Evolutionary conservation across 2,888 invertebrate genomes (phyloP).

Genomic region (Tricholauxania praeusta): DNA sequence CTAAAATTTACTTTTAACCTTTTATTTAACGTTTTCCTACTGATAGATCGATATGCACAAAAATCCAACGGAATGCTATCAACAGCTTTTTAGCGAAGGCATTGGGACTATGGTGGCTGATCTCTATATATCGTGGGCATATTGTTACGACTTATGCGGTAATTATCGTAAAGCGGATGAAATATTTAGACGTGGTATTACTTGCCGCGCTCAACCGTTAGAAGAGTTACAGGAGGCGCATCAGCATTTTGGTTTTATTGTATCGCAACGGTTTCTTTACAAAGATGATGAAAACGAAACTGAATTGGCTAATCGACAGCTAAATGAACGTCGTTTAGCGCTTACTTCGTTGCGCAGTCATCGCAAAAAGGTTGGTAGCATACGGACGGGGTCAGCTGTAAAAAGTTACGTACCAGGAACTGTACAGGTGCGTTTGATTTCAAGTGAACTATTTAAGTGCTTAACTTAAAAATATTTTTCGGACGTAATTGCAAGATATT

Average conservation of each 20-base stretch:
- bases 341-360: constrained; percentile 80
- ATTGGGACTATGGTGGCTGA: constrained; percentile 86
- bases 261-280: constrained; percentile 63
- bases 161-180: constrained; percentile 87
- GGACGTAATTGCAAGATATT: not conserved
- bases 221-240: constrained; percentile 82
- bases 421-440: constrained; percentile 53
- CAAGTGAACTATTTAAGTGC: not conserved
- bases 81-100: constrained; percentile 82
- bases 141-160: constrained; percentile 83
- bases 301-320: constrained; percentile 72
- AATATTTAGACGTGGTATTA: constrained; percentile 82
- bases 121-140: constrained; percentile 92
- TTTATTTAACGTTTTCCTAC: constrained; percentile 17
- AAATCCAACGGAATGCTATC: constrained; percentile 83
- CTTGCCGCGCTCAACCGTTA: constrained; percentile 82
- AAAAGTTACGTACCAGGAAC: constrained; percentile 60
- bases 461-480: not conserved
- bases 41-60: constrained; percentile 80
- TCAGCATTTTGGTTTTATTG: constrained; percentile 71
- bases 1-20: not conserved
- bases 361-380: constrained; percentile 72
- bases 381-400: constrained; percentile 68
- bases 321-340: constrained; percentile 81
- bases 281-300: constrained; percentile 72